Base-by-base conservation (phyloP, 2,888 invertebrate species). In the Colletes collaris region DNA sequence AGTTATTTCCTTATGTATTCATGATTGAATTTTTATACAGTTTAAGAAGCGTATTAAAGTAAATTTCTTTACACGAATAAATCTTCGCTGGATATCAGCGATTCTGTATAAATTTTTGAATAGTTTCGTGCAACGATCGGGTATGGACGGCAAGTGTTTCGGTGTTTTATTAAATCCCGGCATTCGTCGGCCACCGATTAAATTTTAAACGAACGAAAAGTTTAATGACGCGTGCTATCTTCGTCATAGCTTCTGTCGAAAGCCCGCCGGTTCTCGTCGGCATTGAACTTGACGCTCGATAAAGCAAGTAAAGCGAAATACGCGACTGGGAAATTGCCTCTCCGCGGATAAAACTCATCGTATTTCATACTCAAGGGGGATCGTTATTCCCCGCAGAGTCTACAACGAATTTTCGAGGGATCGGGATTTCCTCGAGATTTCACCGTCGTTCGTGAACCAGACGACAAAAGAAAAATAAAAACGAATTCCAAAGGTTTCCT, bases 361-460 rank as follows among this genome's bases (percentile, higher is more conserved):
- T 27, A 56, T 67, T 76, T 71, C 71, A 71, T 76, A 71, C 71
- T 64, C 71, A 67, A 59, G 49, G 49, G 16, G 8, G 53, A 53
- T 67, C 67, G 62, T 53, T 58, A 71, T 58, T 64, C 63, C 40
- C 7, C 7, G 35, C 11, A 58, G 66, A 63, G 46, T 58, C 50
- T 37, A 8, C 49, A 50, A 70, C 66, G 55, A 76, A 70, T 70
- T 76, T 76, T 58, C 56, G 37, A 56, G 27, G n/a, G 35, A 60
- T 52, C 40, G 11, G 50, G 44, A 27, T 35, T 19, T 19, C 46
- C 59, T 44, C 4, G 37, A 56, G 37, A 60, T 44, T 58, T 46
- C n/a, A 50, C 53, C 10, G 2, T 37, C 58, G 68, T 16, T 60
- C 37, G 27, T 40, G 53, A 53, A 49, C 53, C 8, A 46, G 44